Evolutionary conservation across 2,113 vertebrate species (phyloP).

Genomic region (Halichoerus grypus): DNA sequence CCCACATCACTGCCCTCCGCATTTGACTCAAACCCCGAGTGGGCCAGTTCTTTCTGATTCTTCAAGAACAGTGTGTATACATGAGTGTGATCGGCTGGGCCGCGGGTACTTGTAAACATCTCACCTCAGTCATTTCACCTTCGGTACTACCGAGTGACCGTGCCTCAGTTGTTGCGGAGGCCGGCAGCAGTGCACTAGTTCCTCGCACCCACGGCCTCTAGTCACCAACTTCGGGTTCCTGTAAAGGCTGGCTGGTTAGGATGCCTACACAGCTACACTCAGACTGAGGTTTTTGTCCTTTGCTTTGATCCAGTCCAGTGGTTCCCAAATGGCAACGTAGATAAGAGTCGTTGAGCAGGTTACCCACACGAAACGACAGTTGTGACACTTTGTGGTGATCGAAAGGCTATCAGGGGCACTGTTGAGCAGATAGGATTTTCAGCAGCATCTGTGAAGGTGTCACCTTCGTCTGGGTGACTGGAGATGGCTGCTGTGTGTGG

Average conservation of each 20-base stretch:
- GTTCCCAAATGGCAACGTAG: background rate
- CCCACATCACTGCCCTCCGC: background rate
- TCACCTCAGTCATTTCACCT: too few species aligned
- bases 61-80: background rate
- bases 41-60: background rate
- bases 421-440: background rate
- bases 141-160: fast-evolving
- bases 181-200: fast-evolving
- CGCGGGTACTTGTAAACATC: background rate
- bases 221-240: background rate
- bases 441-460: background rate
- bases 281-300: background rate
- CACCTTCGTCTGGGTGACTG: background rate
- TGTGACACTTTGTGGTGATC: fast-evolving
- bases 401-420: background rate
- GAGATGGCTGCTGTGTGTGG: background rate
- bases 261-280: background rate
- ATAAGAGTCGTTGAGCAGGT: background rate
- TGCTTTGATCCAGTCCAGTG: background rate
- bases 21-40: background rate
- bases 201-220: fast-evolving
- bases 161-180: fast-evolving
- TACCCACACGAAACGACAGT: fast-evolving
- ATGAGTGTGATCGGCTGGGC: background rate
- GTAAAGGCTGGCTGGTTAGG: background rate